Percentiles rank a stretch among this genome's conserved stretches.
Evolutionary conservation across 2,888 invertebrate genomes (phyloP).

Genomic region (Drosophila cognata): DNA sequence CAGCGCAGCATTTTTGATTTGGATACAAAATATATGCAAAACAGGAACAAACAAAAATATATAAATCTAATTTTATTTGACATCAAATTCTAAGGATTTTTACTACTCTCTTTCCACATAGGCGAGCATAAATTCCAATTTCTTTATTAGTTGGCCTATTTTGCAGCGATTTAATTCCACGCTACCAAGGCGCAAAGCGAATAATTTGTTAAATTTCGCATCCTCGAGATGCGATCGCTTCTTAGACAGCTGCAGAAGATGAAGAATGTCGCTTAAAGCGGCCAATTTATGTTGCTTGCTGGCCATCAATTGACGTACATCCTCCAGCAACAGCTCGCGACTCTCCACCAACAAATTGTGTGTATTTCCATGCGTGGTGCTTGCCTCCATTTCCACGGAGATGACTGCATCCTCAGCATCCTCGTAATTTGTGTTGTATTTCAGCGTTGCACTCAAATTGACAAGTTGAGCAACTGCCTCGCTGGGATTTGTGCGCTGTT

Average conservation of each 20-base stretch:
- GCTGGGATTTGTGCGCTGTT: slow-evolving; percentile 87
- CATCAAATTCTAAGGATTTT: slow-evolving; percentile 34
- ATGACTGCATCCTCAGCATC: slow-evolving; percentile 88
- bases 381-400: slow-evolving; percentile 88
- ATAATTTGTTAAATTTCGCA: slow-evolving; percentile 86
- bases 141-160: slow-evolving; percentile 87
- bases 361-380: slow-evolving; percentile 76
- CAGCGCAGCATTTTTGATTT: slow-evolving; percentile 9
- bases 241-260: slow-evolving; percentile 86
- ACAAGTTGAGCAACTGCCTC: slow-evolving; percentile 88
- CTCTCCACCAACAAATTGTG: slow-evolving; percentile 85
- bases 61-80: slow-evolving; percentile 31
- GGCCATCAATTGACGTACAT: slow-evolving; percentile 87
- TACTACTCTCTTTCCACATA: slow-evolving; percentile 80
- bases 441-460: slow-evolving; percentile 88
- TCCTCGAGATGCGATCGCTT: slow-evolving; percentile 59
- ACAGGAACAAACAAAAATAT: neutral
- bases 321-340: slow-evolving; percentile 87
- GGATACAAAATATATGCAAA: slow-evolving; percentile 1
- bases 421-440: slow-evolving; percentile 88
- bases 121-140: slow-evolving; percentile 90
- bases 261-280: slow-evolving; percentile 89
- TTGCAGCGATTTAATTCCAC: slow-evolving; percentile 86
- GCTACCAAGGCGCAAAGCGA: slow-evolving; percentile 86
- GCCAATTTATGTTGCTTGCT: slow-evolving; percentile 88